Conservation (phyloP, 2,888 invertebrate species). For the Drosophila niveifrons region DNA sequence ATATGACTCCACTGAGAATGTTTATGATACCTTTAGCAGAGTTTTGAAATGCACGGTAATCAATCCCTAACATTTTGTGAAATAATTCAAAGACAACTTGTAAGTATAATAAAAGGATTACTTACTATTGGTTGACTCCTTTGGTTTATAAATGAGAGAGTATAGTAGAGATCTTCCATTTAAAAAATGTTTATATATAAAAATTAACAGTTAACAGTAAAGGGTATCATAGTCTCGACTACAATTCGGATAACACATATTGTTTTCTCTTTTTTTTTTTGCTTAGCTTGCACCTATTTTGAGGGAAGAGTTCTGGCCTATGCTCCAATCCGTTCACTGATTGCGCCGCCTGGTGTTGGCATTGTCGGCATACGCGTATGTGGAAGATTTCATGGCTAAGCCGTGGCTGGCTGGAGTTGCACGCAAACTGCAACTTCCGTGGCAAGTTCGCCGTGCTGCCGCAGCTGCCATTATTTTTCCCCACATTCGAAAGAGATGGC, state of each 20-base stretch:
- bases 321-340: conserved; percentile 9
- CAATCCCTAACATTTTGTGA: too few relatives aligned
- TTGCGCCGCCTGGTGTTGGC: conserved; percentile 37
- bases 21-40: too few relatives aligned
- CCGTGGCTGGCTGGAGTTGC: conserved; percentile 33
- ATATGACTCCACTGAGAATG: too few relatives aligned
- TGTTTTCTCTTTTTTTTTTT: background rate
- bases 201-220: background rate
- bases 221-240: background rate
- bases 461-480: conserved; percentile 54
- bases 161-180: too few relatives aligned
- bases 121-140: too few relatives aligned
- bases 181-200: too few relatives aligned
- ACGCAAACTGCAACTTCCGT: conserved; percentile 58
- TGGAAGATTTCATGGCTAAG: conserved; percentile 44
- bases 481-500: conserved; percentile 30
- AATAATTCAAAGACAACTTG: too few relatives aligned
- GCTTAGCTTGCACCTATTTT: conserved; percentile 27
- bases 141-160: too few relatives aligned
- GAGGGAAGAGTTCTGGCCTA: conserved; percentile 5
- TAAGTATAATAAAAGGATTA: too few relatives aligned
- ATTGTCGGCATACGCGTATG: conserved; percentile 36
- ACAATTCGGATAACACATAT: background rate
- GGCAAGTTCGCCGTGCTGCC: conserved; percentile 44
- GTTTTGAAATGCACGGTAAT: too few relatives aligned